phyloP scores from a whole-genome alignment of 2,888 invertebrate species.

The Diadromus collaris region DNA sequence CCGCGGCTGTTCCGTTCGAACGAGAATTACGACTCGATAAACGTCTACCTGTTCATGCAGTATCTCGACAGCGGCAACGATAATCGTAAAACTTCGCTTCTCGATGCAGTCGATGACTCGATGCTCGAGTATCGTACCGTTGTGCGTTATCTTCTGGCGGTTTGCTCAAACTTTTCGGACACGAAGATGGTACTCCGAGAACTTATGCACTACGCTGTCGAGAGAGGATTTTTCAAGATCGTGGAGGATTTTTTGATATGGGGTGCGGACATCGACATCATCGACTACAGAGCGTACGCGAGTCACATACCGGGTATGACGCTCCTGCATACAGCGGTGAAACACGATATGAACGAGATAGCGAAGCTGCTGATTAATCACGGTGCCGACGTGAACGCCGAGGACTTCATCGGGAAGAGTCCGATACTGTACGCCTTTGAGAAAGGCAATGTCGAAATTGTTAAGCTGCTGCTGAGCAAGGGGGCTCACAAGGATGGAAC shows the following conservation, averaged over 20 bases:
- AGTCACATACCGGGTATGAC: not conserved
- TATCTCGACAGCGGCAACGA: not conserved
- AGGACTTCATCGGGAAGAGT: not conserved
- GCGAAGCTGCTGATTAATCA: not conserved
- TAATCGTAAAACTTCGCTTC: not conserved
- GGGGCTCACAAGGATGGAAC: not conserved
- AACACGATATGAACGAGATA: not conserved
- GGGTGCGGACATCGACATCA: slow-evolving; percentile 37
- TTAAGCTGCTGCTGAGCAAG: not conserved
- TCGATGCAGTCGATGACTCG: not conserved
- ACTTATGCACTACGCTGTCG: slow-evolving; percentile 29
- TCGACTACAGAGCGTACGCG: not conserved
- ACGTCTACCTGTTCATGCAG: slow-evolving; percentile 4
- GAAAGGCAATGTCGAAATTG: not conserved
- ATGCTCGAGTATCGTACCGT: not conserved
- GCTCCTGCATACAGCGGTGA: not conserved
- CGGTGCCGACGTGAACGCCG: not conserved
- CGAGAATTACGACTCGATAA: not conserved
- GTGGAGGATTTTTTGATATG: slow-evolving; percentile 38
- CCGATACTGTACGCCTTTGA: not conserved
- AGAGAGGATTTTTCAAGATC: slow-evolving; percentile 27
- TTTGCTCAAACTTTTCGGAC: not conserved
- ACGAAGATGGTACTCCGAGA: not conserved
- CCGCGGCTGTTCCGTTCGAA: not conserved
- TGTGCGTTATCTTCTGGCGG: not conserved